Base-by-base conservation (phyloP, 2,797 vertebrate species). In the Platalea minor region DNA sequence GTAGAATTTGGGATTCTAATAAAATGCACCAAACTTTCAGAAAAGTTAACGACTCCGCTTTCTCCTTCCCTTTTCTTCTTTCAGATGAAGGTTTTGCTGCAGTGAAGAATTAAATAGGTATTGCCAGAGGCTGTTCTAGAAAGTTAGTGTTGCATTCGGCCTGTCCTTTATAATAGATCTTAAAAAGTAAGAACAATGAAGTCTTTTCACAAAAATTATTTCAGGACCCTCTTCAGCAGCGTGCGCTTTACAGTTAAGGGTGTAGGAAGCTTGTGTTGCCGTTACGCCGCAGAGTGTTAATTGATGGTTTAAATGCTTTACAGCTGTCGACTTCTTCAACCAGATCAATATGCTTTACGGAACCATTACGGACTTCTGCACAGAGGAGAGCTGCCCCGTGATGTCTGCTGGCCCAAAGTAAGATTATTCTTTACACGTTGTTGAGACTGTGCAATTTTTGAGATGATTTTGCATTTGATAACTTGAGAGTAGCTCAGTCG, bases 311-410 rank as follows among this genome's bases (percentile, higher is more conserved):
- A 39, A 45, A 25, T 89, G 14, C 63, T 97, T 97, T 97, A 23
- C 96, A 99, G 99, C 99, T 93, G 99, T 99, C 43, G 99, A 99
- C 98, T 99, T 99, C 98, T 99, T 99, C 98, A 99, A 99, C 98
- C 99, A 99, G 98, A 99, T 99, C 98, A 99, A 99, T 92, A 99
- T 99, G 99, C 98, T 99, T 53, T 99, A 99, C 13, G 99, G 99
- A 82, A 99, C 99, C 93, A 99, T 99, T 92, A 99, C 99, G 24
- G 99, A 99, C 95, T 99, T 99, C 97, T 99, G 99, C 97, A 99
- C 99, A 1, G 99, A 99, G 96, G 99, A 99, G 95, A 99, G 99
- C 96, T 99, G 99, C 96, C 98, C 99, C 0, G 99, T 99, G 89
- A 99, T 99, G 99, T 99, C 99, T 93, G 99, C 99, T 37, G 99